phyloP scores from a whole-genome alignment of 2,797 vertebrate species.

The Acrossocheilus wenchowensis region DNA sequence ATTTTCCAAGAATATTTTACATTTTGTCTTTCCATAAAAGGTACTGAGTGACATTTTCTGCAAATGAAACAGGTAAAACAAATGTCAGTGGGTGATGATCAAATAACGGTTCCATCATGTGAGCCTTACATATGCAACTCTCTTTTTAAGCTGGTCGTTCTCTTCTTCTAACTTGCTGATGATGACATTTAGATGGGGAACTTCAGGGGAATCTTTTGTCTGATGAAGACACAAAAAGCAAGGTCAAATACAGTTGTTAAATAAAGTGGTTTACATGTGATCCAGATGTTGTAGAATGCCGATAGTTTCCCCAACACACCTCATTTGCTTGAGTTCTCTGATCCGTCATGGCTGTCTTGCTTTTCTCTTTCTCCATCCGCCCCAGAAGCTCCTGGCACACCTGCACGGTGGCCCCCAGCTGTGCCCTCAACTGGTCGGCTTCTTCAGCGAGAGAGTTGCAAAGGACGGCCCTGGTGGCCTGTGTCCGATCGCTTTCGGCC shows the following conservation, averaged over 20 bases:
- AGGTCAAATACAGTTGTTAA: background rate
- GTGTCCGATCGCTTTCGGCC: constrained; percentile 78
- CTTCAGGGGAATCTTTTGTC: constrained; percentile 66
- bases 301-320: constrained; percentile 68
- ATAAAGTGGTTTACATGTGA: background rate
- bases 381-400: constrained; percentile 90
- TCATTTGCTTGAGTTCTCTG: constrained; percentile 66
- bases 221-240: constrained; percentile 58
- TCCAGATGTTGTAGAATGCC: background rate
- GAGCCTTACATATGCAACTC: constrained; percentile 88
- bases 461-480: constrained; percentile 83
- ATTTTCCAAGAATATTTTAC: constrained; percentile 29
- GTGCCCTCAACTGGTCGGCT: constrained; percentile 83
- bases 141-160: constrained; percentile 86
- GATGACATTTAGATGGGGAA: constrained; percentile 62
- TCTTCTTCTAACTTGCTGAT: constrained; percentile 84
- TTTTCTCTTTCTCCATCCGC: constrained; percentile 81
- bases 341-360: constrained; percentile 57
- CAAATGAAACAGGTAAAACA: background rate
- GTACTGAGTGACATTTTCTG: constrained; percentile 26
- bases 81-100: constrained; percentile 9
- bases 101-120: constrained; percentile 36
- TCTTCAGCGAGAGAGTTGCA: constrained; percentile 87
- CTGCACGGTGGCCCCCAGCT: constrained; percentile 84
- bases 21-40: constrained; percentile 6